A percentile compares a stretch with the other conserved stretches of the same genome.
Evolutionary conservation across 2,113 vertebrate species (phyloP).

Genomic region (Sterna hirundo): DNA sequence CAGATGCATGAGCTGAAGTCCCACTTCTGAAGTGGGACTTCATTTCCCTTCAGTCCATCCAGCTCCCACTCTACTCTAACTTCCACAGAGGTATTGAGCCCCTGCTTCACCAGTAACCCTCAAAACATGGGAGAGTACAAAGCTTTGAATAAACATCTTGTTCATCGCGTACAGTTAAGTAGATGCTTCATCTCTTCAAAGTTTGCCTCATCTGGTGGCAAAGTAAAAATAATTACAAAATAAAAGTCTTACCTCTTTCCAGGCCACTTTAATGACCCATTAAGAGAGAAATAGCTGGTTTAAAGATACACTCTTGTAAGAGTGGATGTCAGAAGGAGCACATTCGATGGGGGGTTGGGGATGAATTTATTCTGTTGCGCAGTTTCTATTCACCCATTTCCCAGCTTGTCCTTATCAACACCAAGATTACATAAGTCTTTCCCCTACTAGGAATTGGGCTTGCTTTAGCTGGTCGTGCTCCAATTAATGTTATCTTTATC

Average conservation of each 20-base stretch:
- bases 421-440: background rate
- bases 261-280: background rate
- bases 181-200: background rate
- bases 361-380: background rate
- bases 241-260: background rate
- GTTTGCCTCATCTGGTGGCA: background rate
- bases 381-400: background rate
- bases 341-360: accelerated
- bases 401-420: background rate
- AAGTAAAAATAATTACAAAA: background rate
- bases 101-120: background rate
- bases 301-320: background rate
- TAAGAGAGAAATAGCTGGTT: background rate
- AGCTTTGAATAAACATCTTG: background rate
- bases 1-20: background rate
- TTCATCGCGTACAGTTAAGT: background rate
- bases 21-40: background rate
- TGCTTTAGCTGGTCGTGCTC: background rate
- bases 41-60: background rate
- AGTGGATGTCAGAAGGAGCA: background rate
- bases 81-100: background rate
- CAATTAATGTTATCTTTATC: slow-evolving; percentile 13
- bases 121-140: background rate
- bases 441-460: background rate
- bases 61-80: background rate